phyloP scores from a whole-genome alignment of 2,797 vertebrate genomes.

The Corythornis leucogaster region DNA sequence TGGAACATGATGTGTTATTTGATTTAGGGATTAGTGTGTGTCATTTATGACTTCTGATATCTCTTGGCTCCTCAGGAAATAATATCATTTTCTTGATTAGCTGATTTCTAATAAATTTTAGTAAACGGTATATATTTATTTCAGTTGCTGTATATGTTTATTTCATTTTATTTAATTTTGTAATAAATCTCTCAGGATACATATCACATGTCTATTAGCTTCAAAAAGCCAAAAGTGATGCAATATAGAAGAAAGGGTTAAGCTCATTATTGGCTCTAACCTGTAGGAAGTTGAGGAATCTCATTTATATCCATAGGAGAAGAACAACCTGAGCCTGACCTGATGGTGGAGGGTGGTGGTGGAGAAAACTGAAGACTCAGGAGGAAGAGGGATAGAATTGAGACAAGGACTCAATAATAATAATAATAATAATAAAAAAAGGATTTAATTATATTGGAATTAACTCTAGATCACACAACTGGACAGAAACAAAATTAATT shows the following conservation, averaged over 20 bases:
- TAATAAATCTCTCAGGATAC: not conserved
- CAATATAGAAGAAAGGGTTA: not conserved
- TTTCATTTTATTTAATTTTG: slow-evolving; percentile 4
- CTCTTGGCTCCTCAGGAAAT: not conserved
- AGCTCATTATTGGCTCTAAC: not conserved
- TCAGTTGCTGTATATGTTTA: not conserved
- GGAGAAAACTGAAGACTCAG: not conserved
- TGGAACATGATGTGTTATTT: not conserved
- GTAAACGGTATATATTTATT: not conserved
- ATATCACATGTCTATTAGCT: not conserved
- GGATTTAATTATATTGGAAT: slow-evolving; percentile 70
- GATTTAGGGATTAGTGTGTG: not conserved
- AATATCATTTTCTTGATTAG: not conserved
- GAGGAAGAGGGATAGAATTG: not conserved
- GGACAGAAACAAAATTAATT: slow-evolving; percentile 64
- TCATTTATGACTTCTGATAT: not conserved
- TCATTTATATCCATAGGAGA: not conserved
- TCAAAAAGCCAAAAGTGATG: not conserved
- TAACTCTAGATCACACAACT: slow-evolving; percentile 55
- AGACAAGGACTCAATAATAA: not conserved
- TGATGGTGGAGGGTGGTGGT: not conserved
- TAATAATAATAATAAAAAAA: not conserved
- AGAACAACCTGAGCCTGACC: not conserved
- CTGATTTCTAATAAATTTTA: slow-evolving; percentile 25
- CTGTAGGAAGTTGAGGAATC: not conserved